phyloP scores from a whole-genome alignment of 2,797 vertebrate species.

The Pachyuromys duprasi region DNA sequence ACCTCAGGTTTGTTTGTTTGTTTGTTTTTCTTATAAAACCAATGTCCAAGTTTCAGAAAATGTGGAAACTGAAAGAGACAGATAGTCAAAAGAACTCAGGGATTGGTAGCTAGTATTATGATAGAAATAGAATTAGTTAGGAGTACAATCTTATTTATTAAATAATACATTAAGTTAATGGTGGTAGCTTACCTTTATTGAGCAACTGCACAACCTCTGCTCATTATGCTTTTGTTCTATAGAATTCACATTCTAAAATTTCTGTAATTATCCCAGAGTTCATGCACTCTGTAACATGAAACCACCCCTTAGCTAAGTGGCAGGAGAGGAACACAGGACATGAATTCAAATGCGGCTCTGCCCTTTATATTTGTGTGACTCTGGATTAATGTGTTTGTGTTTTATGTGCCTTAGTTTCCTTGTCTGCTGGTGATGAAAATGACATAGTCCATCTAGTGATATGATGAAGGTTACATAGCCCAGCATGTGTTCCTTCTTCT shows the following conservation, averaged over 20 bases:
- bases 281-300: background rate
- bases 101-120: background rate
- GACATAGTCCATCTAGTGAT: background rate
- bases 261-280: background rate
- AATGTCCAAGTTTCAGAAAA: constrained; percentile 4
- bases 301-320: background rate
- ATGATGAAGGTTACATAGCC: background rate
- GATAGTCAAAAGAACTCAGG: background rate
- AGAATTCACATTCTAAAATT: background rate
- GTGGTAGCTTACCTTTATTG: background rate
- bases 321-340: too few relatives aligned
- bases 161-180: background rate
- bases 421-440: background rate
- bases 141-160: constrained; percentile 18
- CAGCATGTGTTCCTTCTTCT: background rate
- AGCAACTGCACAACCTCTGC: background rate
- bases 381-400: background rate
- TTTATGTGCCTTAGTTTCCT: background rate
- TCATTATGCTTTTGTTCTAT: background rate
- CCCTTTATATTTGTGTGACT: background rate
- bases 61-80: constrained; percentile 12
- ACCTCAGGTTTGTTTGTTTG: background rate
- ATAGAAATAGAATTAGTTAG: background rate
- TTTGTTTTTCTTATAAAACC: constrained; percentile 20
- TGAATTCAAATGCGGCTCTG: background rate